Evolutionary conservation across 2,797 vertebrate genomes (phyloP).

Genomic region (Diceros bicornis): DNA sequence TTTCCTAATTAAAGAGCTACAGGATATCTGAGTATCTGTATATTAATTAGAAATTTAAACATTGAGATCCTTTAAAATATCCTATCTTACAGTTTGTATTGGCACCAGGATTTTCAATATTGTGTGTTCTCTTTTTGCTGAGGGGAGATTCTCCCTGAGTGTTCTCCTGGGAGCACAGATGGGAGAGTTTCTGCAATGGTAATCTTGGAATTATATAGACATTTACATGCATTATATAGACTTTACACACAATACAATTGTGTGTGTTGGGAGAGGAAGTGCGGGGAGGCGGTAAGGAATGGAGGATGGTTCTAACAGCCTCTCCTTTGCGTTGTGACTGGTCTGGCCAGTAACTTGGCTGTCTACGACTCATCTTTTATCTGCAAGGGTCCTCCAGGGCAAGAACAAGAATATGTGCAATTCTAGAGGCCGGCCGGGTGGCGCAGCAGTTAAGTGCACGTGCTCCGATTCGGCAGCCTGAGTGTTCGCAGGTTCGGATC

Average conservation of each 20-base stretch:
- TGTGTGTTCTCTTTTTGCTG: conserved; percentile 64
- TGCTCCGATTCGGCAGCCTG: no score
- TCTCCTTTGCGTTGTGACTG: neutral
- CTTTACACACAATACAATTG: neutral
- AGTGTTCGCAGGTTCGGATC: no score
- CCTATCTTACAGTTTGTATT: conserved; percentile 67
- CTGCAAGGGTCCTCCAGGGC: neutral
- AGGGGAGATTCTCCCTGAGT: conserved; percentile 27
- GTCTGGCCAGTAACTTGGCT: neutral
- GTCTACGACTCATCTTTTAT: neutral
- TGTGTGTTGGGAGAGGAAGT: neutral
- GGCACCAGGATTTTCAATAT: conserved; percentile 48
- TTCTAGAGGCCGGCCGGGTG: neutral
- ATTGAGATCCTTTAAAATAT: conserved; percentile 73
- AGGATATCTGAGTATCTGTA: conserved; percentile 74
- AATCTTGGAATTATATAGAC: neutral
- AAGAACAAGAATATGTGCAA: neutral
- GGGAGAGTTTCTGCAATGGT: neutral
- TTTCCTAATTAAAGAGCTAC: conserved; percentile 78
- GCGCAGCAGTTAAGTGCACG: no score
- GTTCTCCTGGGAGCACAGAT: neutral
- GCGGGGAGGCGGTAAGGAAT: neutral
- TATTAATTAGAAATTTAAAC: conserved; percentile 83
- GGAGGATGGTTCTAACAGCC: neutral
- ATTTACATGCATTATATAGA: neutral